Evolutionary conservation across 2,888 invertebrate genomes (phyloP).

Genomic region (Acrocyrtus sp.): DNA sequence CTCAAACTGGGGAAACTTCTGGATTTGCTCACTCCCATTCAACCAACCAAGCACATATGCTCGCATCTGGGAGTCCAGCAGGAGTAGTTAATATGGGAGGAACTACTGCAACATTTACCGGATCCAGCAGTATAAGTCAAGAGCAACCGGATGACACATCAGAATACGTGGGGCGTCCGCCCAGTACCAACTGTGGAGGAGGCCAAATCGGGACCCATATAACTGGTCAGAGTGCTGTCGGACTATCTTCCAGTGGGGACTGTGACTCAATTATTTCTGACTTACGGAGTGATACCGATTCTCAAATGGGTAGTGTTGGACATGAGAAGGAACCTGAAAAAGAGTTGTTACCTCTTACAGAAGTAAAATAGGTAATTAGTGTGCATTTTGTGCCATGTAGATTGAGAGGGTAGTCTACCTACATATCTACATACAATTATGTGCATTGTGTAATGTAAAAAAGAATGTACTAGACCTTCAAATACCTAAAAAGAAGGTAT

Average conservation of each 20-base stretch:
- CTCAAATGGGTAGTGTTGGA: too few relatives aligned
- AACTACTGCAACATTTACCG: slow-evolving; percentile 11
- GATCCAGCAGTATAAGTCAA: slow-evolving; percentile 9
- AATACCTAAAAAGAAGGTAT: too few relatives aligned
- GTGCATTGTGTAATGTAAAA: too few relatives aligned
- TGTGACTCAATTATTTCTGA: slow-evolving; percentile 33
- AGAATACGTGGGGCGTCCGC: slow-evolving; percentile 7
- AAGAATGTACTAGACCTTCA: too few relatives aligned
- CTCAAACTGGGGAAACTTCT: slow-evolving; percentile 13
- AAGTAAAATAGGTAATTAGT: too few relatives aligned
- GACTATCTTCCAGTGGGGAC: slow-evolving; percentile 13
- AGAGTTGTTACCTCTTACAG: too few relatives aligned
- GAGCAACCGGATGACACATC: slow-evolving; percentile 16
- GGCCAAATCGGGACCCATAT: slow-evolving; percentile 19
- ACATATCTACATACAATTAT: too few relatives aligned
- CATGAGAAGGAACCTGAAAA: too few relatives aligned
- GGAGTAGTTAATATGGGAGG: slow-evolving; percentile 33
- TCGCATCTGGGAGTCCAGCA: slow-evolving; percentile 20
- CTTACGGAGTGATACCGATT: too few relatives aligned
- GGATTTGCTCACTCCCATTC: slow-evolving; percentile 11
- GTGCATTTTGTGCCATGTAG: too few relatives aligned
- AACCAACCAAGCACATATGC: slow-evolving; percentile 1
- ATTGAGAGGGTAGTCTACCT: too few relatives aligned
- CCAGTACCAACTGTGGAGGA: slow-evolving; percentile 21
- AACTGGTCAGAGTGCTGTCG: slow-evolving; percentile 11